Evolutionary conservation across 2,113 vertebrate genomes (phyloP).

Genomic region (Penelope pileata): DNA sequence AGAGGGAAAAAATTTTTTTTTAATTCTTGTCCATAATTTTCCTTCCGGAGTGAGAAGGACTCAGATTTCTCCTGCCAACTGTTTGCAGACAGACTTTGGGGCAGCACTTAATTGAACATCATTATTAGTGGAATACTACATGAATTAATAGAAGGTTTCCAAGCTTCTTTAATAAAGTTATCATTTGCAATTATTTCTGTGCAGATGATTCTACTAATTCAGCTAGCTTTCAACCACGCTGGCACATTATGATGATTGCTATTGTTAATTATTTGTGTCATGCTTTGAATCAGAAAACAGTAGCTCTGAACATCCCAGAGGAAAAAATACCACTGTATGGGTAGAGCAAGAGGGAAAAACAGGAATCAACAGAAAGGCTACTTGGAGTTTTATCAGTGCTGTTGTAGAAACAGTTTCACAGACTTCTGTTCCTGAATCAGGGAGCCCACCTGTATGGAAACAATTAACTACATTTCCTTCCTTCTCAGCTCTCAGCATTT

Average conservation of each 20-base stretch:
- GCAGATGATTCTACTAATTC: slow-evolving; percentile 37
- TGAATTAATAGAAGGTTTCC: slow-evolving; percentile 45
- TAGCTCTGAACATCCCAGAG: not conserved
- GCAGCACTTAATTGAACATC: slow-evolving; percentile 45
- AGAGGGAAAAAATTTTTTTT: not conserved
- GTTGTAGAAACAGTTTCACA: not conserved
- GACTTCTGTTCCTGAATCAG: not conserved
- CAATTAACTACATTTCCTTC: not conserved
- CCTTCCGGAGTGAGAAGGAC: not conserved
- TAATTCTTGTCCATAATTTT: not conserved
- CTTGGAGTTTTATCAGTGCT: not conserved
- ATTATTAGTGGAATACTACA: slow-evolving; percentile 40
- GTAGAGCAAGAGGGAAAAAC: not conserved
- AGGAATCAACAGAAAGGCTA: not conserved
- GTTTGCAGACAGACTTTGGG: slow-evolving; percentile 9
- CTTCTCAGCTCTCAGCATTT: not conserved
- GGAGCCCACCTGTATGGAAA: not conserved
- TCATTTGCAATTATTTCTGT: slow-evolving; percentile 22
- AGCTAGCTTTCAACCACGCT: not conserved
- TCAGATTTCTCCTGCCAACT: not conserved
- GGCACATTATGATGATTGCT: not conserved
- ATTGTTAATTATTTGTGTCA: slow-evolving; percentile 47
- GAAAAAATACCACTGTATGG: not conserved
- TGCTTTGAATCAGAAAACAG: slow-evolving; percentile 26
- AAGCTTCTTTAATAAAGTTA: slow-evolving; percentile 27